Evolutionary conservation across 2,888 invertebrate genomes (phyloP).

Genomic region (Petrophora chlorosata): DNA sequence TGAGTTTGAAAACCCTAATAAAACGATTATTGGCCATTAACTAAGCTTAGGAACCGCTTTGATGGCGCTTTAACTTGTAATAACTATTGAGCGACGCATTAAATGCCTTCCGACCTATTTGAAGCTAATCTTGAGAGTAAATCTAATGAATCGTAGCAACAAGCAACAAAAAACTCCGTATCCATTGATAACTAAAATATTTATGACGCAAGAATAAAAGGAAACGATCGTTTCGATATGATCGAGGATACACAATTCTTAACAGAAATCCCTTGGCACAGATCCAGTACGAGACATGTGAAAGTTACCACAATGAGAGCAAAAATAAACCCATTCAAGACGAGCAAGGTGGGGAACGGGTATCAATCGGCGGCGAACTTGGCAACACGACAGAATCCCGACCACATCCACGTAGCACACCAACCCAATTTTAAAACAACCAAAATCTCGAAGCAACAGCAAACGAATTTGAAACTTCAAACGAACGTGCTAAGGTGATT

Average conservation of each 20-base stretch:
- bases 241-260: constrained; percentile 47
- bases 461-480: constrained; percentile 4
- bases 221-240: constrained; percentile 8
- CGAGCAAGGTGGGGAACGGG: constrained; percentile 51
- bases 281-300: constrained; percentile 61
- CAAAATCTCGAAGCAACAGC: not conserved
- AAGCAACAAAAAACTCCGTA: not conserved
- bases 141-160: not conserved
- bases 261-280: constrained; percentile 67
- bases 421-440: constrained; percentile 17
- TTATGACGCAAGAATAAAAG: constrained; percentile 1
- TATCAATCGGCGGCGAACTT: constrained; percentile 57
- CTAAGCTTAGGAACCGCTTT: constrained; percentile 19
- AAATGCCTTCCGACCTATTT: constrained; percentile 19
- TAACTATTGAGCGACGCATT: constrained; percentile 26
- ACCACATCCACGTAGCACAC: constrained; percentile 33
- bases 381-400: constrained; percentile 39
- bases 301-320: constrained; percentile 68
- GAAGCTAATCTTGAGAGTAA: constrained; percentile 14
- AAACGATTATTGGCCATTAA: constrained; percentile 42
- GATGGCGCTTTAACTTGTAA: constrained; percentile 24
- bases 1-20: constrained; percentile 19
- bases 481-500: not conserved
- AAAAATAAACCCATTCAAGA: constrained; percentile 78
- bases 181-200: not conserved